Conservation (phyloP, 1,140 invertebrate species). For the Heliothis subflexa region DNA sequence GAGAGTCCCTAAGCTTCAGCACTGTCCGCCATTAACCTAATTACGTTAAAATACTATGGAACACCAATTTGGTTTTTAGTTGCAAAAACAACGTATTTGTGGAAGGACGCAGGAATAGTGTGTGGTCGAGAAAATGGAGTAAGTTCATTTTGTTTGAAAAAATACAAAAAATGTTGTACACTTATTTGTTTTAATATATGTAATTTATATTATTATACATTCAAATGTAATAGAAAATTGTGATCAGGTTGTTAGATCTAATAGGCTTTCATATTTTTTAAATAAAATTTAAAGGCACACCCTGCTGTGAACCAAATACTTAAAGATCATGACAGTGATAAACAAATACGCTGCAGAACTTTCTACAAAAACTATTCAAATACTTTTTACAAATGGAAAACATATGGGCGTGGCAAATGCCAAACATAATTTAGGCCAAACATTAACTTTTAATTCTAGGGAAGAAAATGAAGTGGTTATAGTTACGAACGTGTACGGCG, state of each 20-base stretch:
- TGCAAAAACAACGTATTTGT: conserved; percentile 6
- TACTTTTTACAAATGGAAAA: no score
- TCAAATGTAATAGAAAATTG: no score
- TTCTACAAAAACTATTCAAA: no score
- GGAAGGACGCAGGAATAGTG: not conserved
- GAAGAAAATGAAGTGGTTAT: conserved; percentile 23
- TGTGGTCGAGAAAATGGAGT: conserved; percentile 12
- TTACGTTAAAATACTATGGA: conserved; percentile 1
- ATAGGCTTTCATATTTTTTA: no score
- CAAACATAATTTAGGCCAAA: not conserved
- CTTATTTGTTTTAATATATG: not conserved
- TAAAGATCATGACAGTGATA: no score
- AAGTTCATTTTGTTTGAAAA: not conserved
- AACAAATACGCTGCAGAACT: no score
- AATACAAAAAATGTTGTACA: not conserved
- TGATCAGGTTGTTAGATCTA: no score
- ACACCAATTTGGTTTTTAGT: not conserved
- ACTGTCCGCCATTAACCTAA: conserved; percentile 19
- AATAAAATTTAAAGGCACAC: no score
- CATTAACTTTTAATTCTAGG: not conserved
- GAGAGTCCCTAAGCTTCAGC: conserved; percentile 9
- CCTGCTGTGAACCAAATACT: not conserved
- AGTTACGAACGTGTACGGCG: conserved; percentile 29
- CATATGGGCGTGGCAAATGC: no score
- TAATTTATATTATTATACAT: not conserved